phyloP scores from a whole-genome alignment of 2,113 vertebrate species.

The Eurypyga helias region DNA sequence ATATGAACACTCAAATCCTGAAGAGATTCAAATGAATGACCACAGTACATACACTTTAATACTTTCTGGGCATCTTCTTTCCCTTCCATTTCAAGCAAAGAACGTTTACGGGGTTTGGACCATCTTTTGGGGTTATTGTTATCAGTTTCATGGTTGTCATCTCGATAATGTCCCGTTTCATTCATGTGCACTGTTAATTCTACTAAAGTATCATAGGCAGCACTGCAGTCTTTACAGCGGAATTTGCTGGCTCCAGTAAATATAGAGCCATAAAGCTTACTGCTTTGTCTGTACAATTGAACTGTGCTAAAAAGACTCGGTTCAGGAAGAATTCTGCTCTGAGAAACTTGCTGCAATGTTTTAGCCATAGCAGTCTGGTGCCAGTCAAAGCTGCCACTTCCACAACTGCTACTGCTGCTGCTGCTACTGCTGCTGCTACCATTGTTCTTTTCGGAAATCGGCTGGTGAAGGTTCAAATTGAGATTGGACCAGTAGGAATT shows the following conservation, averaged over 20 bases:
- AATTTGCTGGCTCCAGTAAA: slow-evolving; percentile 99
- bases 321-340: slow-evolving; percentile 86
- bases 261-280: slow-evolving; percentile 97
- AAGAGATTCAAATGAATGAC: slow-evolving; percentile 98
- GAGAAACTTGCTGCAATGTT: slow-evolving; percentile 94
- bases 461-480: slow-evolving; percentile 90
- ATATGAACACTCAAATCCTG: slow-evolving; percentile 99
- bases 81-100: slow-evolving; percentile 97
- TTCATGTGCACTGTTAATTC: slow-evolving; percentile 99
- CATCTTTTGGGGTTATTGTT: slow-evolving; percentile 92
- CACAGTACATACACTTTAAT: slow-evolving; percentile 99
- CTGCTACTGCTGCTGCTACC: slow-evolving; percentile 94
- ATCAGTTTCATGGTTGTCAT: slow-evolving; percentile 97
- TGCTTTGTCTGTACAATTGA: slow-evolving; percentile 97
- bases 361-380: slow-evolving; percentile 97
- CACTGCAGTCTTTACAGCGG: slow-evolving; percentile 98
- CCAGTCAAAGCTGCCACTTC: slow-evolving; percentile 96
- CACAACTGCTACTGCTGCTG: slow-evolving; percentile 95
- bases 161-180: slow-evolving; percentile 96
- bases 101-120: slow-evolving; percentile 98
- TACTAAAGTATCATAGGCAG: slow-evolving; percentile 95
- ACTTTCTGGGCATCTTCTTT: slow-evolving; percentile 99
- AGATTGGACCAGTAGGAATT: slow-evolving; percentile 99
- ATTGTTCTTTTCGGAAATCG: slow-evolving; percentile 84
- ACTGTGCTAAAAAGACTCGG: slow-evolving; percentile 98